Percentiles rank a stretch among this genome's conserved stretches.
These are phyloP conservation scores for Tupaia tana DNA, from an alignment of 2,113 vertebrate genomes.

Conservation along the genomic window DNA sequence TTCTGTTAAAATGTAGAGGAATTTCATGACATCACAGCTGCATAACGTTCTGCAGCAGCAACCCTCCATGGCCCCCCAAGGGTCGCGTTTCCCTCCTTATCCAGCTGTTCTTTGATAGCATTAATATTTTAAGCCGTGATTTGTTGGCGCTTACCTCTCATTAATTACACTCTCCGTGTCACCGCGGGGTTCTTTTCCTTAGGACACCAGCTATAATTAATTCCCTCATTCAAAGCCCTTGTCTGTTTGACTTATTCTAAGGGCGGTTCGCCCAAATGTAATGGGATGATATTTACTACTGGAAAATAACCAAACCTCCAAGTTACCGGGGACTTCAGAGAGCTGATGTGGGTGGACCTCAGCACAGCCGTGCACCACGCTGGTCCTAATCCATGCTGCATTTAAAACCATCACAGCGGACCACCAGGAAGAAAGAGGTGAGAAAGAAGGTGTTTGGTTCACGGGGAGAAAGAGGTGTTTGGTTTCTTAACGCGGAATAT, in stretches of 20 bases:
- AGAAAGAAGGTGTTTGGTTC: not conserved
- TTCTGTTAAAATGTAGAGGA: constrained; percentile 68
- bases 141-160: constrained; percentile 72
- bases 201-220: constrained; percentile 66
- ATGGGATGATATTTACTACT: constrained; percentile 45
- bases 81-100: constrained; percentile 74
- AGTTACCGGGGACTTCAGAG: not conserved
- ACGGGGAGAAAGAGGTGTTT: not conserved
- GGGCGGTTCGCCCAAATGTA: constrained; percentile 43
- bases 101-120: constrained; percentile 81
- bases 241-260: constrained; percentile 66
- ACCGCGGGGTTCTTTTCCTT: constrained; percentile 71
- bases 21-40: constrained; percentile 74
- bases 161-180: constrained; percentile 65
- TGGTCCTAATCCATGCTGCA: not conserved
- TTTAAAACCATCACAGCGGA: not conserved
- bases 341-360: not conserved
- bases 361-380: not conserved
- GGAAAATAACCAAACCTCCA: constrained; percentile 48
- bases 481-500: not conserved
- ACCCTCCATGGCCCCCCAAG: constrained; percentile 43
- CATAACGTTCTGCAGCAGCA: constrained; percentile 19
- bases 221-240: constrained; percentile 69
- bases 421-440: no score
- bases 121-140: constrained; percentile 81